Conservation (phyloP, 2,888 invertebrate genomes). For the Callinectes sapidus region DNA sequence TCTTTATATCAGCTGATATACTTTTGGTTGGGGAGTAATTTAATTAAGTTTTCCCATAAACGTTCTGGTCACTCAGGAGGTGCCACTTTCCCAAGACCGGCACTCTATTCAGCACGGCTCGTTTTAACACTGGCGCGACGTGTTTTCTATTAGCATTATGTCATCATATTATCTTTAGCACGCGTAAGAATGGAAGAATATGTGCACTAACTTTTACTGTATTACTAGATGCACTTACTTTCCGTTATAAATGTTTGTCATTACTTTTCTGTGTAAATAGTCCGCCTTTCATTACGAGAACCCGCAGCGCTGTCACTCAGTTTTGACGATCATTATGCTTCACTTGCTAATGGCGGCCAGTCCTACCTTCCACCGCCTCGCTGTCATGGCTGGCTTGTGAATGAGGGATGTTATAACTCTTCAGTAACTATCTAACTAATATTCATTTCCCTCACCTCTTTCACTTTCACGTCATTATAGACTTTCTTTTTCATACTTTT, state of each 20-base stretch:
- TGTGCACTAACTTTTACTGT: neutral
- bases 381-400: neutral
- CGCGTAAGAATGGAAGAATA: slow-evolving; percentile 1
- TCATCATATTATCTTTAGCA: slow-evolving; percentile 15
- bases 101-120: neutral
- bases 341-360: neutral
- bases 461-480: neutral
- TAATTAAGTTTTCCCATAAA: neutral
- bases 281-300: neutral
- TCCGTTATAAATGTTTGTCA: neutral
- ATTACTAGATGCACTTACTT: slow-evolving; percentile 10
- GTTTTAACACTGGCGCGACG: neutral
- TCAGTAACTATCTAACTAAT: neutral
- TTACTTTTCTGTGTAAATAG: neutral
- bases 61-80: neutral
- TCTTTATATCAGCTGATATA: neutral
- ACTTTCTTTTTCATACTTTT: neutral
- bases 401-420: neutral
- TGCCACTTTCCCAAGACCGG: neutral
- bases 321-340: neutral
- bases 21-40: neutral
- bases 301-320: neutral
- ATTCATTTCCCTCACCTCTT: neutral
- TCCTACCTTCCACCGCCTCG: neutral
- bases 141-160: neutral